Percentiles rank a stretch among this genome's conserved stretches.
Evolutionary conservation across 1,140 invertebrate species (phyloP).

Genomic region (Dinoponera quadriceps): DNA sequence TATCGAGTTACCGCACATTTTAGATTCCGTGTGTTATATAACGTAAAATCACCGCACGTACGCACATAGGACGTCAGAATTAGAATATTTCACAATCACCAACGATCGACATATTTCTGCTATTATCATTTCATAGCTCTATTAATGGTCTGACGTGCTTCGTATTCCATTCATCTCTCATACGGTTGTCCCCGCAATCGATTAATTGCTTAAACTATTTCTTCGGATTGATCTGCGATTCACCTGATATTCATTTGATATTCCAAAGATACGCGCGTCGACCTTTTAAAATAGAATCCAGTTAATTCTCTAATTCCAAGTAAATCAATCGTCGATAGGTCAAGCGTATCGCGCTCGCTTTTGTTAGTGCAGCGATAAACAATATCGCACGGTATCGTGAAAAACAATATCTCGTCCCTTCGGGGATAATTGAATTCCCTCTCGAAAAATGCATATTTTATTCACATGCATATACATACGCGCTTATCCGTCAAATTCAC

Average conservation of each 20-base stretch:
- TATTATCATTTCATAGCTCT: neutral
- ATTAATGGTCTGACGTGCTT: neutral
- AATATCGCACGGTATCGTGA: neutral
- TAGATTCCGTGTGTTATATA: no score
- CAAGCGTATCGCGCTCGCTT: no score
- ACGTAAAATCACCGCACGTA: no score
- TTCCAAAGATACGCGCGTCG: conserved; percentile 14
- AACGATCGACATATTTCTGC: neutral
- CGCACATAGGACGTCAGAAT: no score
- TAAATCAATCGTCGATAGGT: neutral
- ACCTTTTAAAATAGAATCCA: conserved; percentile 6
- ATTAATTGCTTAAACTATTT: conserved; percentile 9
- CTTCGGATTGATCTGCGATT: neutral
- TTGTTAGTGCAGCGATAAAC: no score
- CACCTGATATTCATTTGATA: conserved; percentile 14
- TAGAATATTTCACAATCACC: no score
- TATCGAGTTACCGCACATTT: no score
- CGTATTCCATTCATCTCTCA: neutral
- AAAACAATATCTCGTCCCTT: neutral
- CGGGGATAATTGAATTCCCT: neutral
- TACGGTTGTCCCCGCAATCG: neutral
- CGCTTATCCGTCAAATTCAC: neutral
- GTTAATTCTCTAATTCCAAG: neutral
- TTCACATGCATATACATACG: no score
- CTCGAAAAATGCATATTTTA: neutral